Evolutionary conservation across 2,797 vertebrate genomes (phyloP).

Genomic region (Crocidura indochinensis): DNA sequence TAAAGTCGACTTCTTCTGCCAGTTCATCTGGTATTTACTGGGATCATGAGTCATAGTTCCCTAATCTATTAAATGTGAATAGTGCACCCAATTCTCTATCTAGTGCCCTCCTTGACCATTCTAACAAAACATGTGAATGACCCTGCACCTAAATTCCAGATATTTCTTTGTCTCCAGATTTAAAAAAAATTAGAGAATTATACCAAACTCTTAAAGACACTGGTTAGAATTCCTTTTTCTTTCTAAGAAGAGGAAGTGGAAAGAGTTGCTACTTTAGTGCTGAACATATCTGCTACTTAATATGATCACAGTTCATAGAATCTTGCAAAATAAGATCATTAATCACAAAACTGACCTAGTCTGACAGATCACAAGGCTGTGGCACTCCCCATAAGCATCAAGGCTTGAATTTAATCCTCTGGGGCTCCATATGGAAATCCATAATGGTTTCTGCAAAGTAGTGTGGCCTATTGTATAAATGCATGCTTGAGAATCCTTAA

Average conservation of each 20-base stretch:
- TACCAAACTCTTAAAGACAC: neutral
- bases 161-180: neutral
- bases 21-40: neutral
- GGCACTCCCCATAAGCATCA: conserved; percentile 42
- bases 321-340: conserved; percentile 55
- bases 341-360: conserved; percentile 57
- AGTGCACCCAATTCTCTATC: neutral
- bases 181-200: conserved; percentile 2
- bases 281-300: conserved; percentile 45
- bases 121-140: neutral
- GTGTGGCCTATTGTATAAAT: conserved; percentile 30
- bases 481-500: conserved; percentile 52
- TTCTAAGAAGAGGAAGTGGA: neutral
- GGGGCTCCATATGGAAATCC: conserved; percentile 57
- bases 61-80: neutral
- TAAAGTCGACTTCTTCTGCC: neutral
- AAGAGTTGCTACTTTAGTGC: neutral
- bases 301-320: conserved; percentile 23
- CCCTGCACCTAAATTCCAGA: neutral
- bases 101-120: neutral
- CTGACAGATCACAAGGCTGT: conserved; percentile 51
- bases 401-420: conserved; percentile 74
- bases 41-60: conserved; percentile 25
- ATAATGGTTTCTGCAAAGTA: conserved; percentile 72
- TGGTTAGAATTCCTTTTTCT: conserved; percentile 2